Base-by-base conservation (phyloP, 2,888 invertebrate genomes). In the Formica aserva region DNA sequence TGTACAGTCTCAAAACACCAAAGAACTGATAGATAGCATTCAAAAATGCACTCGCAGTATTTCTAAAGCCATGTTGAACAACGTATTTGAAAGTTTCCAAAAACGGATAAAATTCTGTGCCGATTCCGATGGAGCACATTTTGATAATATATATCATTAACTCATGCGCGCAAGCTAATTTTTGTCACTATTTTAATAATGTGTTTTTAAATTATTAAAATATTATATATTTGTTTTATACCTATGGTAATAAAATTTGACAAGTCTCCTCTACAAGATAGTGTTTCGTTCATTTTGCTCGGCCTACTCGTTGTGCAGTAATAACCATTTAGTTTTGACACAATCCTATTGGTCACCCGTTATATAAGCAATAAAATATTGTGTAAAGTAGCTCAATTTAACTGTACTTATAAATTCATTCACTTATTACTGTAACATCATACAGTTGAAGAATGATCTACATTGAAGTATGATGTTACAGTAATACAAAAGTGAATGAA, bases 171-270 rank as follows among this genome's bases (percentile, higher is more conserved):
- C 60, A 60, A 60, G 29, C 29, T 13, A 26, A 60, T 13, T 60
- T 60, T 60, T 60, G 29, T 29, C 29, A 1, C 52, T 52, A 29
- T 29, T 60, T 60, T 29, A 26, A 65, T 65, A 26, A 26, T 22
- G 26, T 57, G 26, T 66, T n/a, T 67, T 67, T 45, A 29, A 45
- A 45, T 22, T 66, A 66, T 66, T 26, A 67, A 26, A 29, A 26
- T 57, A 57, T 57, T 67, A 60, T 35, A 22, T 11, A 22, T 18
- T 62, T 62, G 13, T 52, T 52, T 71, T 9, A 32, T 45, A 18
- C 35, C 3, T 62, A 62, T 18, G 29, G 13, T 29, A 60, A 60
- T 60, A 60, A 60, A 60, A 60, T 26, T 60, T 60, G 29, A 60
- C 13, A 29, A 62, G 32, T 32, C 5, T 62, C 15, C 8, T 22